These are phyloP conservation scores for Pseudopodoces humilis DNA, from an alignment of 2,113 vertebrate genomes.

Conservation along the genomic window DNA sequence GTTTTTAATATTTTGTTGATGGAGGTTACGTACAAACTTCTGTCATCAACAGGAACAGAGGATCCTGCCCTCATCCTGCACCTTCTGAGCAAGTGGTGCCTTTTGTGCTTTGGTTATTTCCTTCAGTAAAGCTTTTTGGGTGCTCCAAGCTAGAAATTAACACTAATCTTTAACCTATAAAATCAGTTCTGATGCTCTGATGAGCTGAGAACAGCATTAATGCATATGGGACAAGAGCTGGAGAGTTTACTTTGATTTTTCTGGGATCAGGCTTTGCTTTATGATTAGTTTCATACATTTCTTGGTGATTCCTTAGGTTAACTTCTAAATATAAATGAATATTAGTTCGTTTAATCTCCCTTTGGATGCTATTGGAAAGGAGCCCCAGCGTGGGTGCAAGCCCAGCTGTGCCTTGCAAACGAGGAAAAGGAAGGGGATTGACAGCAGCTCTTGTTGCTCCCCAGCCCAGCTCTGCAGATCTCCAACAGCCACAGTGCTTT, in stretches of 20 bases:
- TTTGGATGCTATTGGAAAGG: not conserved
- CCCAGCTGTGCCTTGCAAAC: not conserved
- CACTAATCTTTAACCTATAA: not conserved
- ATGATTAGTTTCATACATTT: not conserved
- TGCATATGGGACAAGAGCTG: not conserved
- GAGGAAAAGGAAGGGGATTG: conserved; percentile 29
- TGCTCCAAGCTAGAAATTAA: not conserved
- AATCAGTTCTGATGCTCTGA: not conserved
- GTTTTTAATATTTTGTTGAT: not conserved
- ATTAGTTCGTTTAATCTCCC: not conserved
- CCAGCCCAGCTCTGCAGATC: conserved; percentile 42
- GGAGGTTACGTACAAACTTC: not conserved
- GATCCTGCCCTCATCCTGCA: not conserved
- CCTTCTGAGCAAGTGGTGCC: not conserved
- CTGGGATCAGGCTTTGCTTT: not conserved
- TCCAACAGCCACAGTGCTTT: conserved; percentile 64
- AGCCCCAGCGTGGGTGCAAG: not conserved
- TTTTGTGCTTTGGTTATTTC: not conserved
- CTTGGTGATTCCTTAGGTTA: not conserved
- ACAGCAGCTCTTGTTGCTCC: conserved; percentile 44
- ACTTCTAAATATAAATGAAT: not conserved
- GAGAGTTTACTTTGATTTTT: not conserved
- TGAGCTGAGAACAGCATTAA: not conserved
- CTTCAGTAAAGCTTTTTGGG: not conserved
- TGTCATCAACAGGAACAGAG: not conserved